Percentiles rank a stretch among this genome's conserved stretches.
phyloP scores from a whole-genome alignment of 2,113 vertebrate genomes.

The Verasper variegatus region DNA sequence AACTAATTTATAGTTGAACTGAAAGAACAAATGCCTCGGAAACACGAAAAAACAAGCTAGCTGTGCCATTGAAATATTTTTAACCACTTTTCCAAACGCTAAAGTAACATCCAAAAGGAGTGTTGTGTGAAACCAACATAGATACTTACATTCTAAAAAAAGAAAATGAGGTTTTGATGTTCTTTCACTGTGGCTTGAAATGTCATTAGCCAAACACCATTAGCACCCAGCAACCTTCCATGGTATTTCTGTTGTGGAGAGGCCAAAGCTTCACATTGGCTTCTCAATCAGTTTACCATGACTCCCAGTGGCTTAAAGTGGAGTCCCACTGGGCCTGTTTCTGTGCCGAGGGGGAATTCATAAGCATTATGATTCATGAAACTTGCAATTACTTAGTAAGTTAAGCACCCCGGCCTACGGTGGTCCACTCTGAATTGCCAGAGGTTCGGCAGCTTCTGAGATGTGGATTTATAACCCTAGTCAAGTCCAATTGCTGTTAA shows the following conservation, averaged over 20 bases:
- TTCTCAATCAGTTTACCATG: conserved; percentile 49
- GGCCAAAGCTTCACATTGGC: conserved; percentile 52
- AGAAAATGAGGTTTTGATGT: conserved; percentile 33
- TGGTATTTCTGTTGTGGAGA: conserved; percentile 33
- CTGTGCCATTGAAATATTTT: too few relatives aligned
- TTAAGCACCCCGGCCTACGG: conserved; percentile 75
- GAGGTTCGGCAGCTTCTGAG: conserved; percentile 74
- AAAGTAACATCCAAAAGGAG: too few relatives aligned
- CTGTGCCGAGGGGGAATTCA: conserved; percentile 70
- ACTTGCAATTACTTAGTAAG: conserved; percentile 81
- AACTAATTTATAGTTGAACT: conserved; percentile 48
- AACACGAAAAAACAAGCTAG: too few relatives aligned
- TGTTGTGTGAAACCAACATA: too few relatives aligned
- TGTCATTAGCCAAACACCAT: conserved; percentile 54
- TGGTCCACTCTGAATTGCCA: conserved; percentile 75
- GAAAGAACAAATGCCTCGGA: neutral
- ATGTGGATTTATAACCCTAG: conserved; percentile 82
- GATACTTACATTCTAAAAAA: neutral
- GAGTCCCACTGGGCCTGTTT: conserved; percentile 50
- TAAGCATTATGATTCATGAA: conserved; percentile 81
- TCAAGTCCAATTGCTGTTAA: conserved; percentile 84
- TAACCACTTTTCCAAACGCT: too few relatives aligned
- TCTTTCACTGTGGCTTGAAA: conserved; percentile 35
- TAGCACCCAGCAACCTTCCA: conserved; percentile 43
- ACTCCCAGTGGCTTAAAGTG: conserved; percentile 52